Evolutionary conservation across 2,113 vertebrate species (phyloP).

Genomic region (Romanogobio albipinnatus): DNA sequence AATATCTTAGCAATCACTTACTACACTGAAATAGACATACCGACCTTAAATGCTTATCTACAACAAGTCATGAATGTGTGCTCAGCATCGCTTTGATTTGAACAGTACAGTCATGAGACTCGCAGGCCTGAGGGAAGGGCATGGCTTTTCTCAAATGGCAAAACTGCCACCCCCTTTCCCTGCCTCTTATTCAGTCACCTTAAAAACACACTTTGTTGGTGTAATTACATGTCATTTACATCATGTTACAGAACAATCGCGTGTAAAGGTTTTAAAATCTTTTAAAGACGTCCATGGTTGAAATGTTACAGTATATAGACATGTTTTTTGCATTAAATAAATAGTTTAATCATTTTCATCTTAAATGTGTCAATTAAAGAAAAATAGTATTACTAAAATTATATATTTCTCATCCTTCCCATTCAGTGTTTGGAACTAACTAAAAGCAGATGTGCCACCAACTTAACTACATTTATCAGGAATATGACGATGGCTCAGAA

Average conservation of each 20-base stretch:
- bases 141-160: background rate
- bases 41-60: background rate
- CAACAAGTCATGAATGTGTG: background rate
- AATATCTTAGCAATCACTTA: background rate
- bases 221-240: background rate
- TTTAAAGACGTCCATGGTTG: background rate
- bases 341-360: background rate
- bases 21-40: background rate
- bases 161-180: background rate
- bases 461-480: too few species aligned
- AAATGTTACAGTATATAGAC: background rate
- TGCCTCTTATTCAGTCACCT: background rate
- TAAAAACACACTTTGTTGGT: slow-evolving; percentile 1
- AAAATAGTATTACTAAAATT: background rate
- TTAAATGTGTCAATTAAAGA: background rate
- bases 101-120: slow-evolving; percentile 38
- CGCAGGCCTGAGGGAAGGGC: slow-evolving; percentile 31
- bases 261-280: too few species aligned
- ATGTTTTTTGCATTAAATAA: too few species aligned
- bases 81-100: background rate
- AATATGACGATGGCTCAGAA: too few species aligned
- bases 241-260: background rate
- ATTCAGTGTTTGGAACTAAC: background rate
- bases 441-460: background rate
- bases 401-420: background rate